Conservation (phyloP, 2,888 invertebrate genomes). For the Calameuta pallipes region DNA sequence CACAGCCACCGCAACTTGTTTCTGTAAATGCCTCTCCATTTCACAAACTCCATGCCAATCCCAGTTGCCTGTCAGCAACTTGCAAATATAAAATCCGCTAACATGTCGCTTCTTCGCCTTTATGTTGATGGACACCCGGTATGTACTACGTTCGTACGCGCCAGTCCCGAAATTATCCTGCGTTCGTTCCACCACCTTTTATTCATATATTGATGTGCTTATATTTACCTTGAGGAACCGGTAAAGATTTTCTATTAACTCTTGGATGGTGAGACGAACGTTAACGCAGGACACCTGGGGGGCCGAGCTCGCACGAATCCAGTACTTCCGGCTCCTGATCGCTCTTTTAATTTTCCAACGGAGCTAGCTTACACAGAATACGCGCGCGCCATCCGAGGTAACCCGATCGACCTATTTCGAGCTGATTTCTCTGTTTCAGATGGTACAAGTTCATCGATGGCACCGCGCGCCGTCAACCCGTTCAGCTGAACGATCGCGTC, state of each 20-base stretch:
- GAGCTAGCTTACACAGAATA: not conserved
- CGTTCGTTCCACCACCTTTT: not conserved
- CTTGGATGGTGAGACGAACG: not conserved
- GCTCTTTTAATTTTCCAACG: not conserved
- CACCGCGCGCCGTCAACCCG: conserved; percentile 86
- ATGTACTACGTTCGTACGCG: not conserved
- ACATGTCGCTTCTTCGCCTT: not conserved
- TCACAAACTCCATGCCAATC: not conserved
- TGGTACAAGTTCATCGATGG: conserved; percentile 96
- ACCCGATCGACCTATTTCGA: not conserved
- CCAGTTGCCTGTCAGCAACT: not conserved
- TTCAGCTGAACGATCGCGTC: conserved; percentile 88
- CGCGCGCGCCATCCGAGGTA: not conserved
- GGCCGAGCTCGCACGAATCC: not conserved
- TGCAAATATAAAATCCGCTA: not conserved
- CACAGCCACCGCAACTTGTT: not conserved
- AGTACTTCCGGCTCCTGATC: not conserved
- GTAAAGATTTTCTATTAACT: not conserved
- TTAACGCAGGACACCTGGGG: not conserved
- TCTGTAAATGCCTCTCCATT: not conserved
- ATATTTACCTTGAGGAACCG: not conserved
- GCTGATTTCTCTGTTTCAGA: conserved; percentile 74
- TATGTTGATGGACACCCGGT: not conserved
- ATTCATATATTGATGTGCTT: not conserved
- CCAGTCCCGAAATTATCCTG: not conserved